These are phyloP conservation scores for Leptopilina syphax DNA, from an alignment of 2,888 invertebrate genomes.

Conservation along the genomic window DNA sequence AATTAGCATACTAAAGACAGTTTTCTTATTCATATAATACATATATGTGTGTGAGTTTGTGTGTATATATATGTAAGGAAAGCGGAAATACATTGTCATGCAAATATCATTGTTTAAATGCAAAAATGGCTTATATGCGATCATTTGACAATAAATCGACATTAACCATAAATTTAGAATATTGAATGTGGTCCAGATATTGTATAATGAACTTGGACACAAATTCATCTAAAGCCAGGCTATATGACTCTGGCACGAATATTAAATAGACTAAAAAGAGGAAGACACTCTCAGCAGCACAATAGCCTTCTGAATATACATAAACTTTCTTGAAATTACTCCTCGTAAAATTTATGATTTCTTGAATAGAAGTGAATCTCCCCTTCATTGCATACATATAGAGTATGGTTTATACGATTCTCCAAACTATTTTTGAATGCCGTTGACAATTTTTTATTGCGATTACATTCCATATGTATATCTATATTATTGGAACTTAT, in stretches of 20 bases:
- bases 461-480: not conserved
- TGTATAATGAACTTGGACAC: conserved; percentile 10
- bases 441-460: not conserved
- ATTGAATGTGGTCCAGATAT: conserved; percentile 14
- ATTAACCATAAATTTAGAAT: conserved; percentile 2
- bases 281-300: not conserved
- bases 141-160: not conserved
- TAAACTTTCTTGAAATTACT: conserved; percentile 3
- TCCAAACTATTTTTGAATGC: not conserved
- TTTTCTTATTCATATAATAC: too few species aligned
- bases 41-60: too few species aligned
- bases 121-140: not conserved
- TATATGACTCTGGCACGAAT: conserved; percentile 6
- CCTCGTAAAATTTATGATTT: conserved; percentile 1
- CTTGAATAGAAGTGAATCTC: conserved; percentile 13
- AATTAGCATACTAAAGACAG: too few species aligned
- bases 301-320: conserved; percentile 14
- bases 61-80: too few species aligned
- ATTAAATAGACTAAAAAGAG: conserved; percentile 8
- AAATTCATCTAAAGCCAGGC: not conserved
- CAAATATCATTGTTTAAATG: too few species aligned
- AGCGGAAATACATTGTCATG: too few species aligned
- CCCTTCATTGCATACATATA: not conserved
- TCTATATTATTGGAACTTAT: too few species aligned
- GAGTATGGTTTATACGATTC: not conserved